Evolutionary conservation across 1,140 invertebrate species (phyloP), one percentile per base, ranked within the genome.

Genomic region (Bombus consobrinus): DNA sequence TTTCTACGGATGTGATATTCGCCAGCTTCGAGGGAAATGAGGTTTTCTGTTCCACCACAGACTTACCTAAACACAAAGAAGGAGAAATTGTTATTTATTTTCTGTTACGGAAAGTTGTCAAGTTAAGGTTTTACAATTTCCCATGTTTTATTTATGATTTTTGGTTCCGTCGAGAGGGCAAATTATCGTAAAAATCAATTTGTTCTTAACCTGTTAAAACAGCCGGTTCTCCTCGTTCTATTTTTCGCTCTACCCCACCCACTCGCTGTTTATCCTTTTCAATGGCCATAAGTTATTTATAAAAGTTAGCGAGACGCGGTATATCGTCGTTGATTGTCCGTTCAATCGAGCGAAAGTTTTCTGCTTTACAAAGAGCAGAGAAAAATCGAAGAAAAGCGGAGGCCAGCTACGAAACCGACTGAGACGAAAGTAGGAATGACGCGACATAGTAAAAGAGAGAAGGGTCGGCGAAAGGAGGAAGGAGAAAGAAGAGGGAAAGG

Each of bases 221-320:
- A 53, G 10, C 41, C 28, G n/a, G 13, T 32, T 75, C 25, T 59
- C 8, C 47, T 15, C 39, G 32, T 32, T 37, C 13, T 34, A 57
- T 41, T 18, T 22, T 15, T 41, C 79, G 25, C 34, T 3, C 2
- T 28, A 13, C 6, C 22, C 68, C 68, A 10, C 2, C 68, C 53
- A 34, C 25, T 59, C 12, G 25, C 76, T 79, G 69, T 68, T 83
- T 83, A 83, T 83, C 43, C 81, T 83, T 83, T 53, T 39, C 73
- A 75, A 77, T 83, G 43, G 81, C 72, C 43, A 68, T 57, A 81
- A 83, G 77, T 89, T 89, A 89, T 89, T 89, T 89, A 89, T 88
- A 82, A 86, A 89, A 89, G 86, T 88, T 89, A 34, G 77, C 81
- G 72, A 64, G 82, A 88, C 78, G 72, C 75, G 82, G 87, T 85